These are phyloP conservation scores for Zaprionus ghesquierei DNA, from an alignment of 1,140 invertebrate genomes.

Conservation along the genomic window DNA sequence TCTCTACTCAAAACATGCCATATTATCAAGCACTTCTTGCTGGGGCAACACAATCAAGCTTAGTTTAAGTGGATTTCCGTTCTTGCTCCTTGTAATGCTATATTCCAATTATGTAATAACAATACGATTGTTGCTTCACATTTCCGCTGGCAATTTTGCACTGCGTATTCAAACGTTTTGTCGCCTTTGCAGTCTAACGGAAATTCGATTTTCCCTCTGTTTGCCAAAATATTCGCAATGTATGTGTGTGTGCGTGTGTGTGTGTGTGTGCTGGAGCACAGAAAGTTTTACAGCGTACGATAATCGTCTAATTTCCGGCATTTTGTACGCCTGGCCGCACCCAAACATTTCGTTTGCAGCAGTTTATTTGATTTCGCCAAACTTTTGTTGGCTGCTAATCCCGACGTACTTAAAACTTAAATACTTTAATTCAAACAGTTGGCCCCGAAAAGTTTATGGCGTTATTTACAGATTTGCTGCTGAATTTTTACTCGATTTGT, in stretches of 20 bases:
- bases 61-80: background rate
- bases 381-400: constrained; percentile 18
- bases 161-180: constrained; percentile 10
- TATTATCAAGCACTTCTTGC: background rate
- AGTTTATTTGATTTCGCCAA: constrained; percentile 19
- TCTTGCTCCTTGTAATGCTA: background rate
- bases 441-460: constrained; percentile 23
- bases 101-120: constrained; percentile 7
- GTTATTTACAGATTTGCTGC: background rate
- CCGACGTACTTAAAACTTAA: constrained; percentile 17
- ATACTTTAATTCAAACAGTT: constrained; percentile 12
- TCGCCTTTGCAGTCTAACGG: constrained; percentile 31
- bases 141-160: constrained; percentile 48
- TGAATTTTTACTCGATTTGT: too few species aligned
- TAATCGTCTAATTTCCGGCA: constrained; percentile 69
- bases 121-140: constrained; percentile 36
- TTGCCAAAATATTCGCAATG: constrained; percentile 17
- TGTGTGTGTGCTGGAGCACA: background rate
- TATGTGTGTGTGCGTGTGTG: background rate
- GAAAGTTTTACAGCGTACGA: constrained; percentile 2
- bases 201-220: constrained; percentile 65
- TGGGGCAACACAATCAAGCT: background rate
- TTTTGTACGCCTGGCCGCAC: constrained; percentile 42
- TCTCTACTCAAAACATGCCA: background rate
- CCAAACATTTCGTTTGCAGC: constrained; percentile 3